Base-by-base conservation (phyloP, 2,888 invertebrate species). In the Thyatira batis region DNA sequence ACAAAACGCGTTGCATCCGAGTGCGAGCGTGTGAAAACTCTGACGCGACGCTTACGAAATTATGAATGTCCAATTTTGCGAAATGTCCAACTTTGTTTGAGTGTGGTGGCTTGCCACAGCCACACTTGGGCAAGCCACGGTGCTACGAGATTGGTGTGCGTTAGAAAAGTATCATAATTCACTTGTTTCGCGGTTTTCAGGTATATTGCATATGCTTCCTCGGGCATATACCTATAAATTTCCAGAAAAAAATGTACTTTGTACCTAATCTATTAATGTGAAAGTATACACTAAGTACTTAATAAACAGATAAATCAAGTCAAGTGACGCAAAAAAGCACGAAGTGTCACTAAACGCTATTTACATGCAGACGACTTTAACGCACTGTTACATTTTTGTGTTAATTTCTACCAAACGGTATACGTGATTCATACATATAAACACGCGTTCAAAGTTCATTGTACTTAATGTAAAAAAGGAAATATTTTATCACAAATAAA, bases 21-120 rank as follows among this genome's bases (percentile, higher is more conserved):
- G 13, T 13, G 8, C 17, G 39, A 63, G 54, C 85, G 85, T 85
- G 85, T 76, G 85, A 83, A 39, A 39, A 33, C 8, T 81, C 66
- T 51, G 44, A 49, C 55, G 49, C 20, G 57, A 45, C 2, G 43
- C 60, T 83, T 82, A 61, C 76, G 76, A 75, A 75, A 84, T 63
- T 51, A 51, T 49, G 62, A 72, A 76, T 80, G 78, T 78, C 76
- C 74, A 72, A 74, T 71, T 83, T 85, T 82, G 74, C 83, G 83
- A 78, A 84, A 85, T 66, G 53, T 61, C 58, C 66, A 67, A 70
- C 72, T 78, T 71, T 58, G 60, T 53, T 58, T 55, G 33, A 43
- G 62, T 17, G 39, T 17, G 39, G 39, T 39, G 17, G 39, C 39
- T 39, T 39, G 39, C 39, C 39, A 39, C 39, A 39, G 17, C 23